These are phyloP conservation scores for Agrochola litura DNA, from an alignment of 2,888 invertebrate species.

Conservation along the genomic window DNA sequence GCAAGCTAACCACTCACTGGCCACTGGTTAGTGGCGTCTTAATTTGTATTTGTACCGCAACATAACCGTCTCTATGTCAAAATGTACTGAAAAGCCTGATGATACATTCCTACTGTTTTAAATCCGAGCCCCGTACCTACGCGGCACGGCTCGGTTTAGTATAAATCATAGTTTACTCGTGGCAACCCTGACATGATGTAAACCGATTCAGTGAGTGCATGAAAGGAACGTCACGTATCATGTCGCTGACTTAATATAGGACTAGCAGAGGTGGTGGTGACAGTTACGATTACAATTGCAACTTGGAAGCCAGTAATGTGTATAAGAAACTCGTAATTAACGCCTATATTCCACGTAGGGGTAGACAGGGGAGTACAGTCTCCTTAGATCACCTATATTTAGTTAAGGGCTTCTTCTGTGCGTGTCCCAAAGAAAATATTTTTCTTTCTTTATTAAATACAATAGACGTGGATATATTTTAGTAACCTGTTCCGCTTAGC, in stretches of 20 bases:
- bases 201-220: constrained; percentile 33
- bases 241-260: constrained; percentile 28
- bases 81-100: background rate
- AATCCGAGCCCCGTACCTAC: too few relatives aligned
- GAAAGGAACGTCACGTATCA: constrained; percentile 30
- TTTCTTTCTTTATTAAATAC: too few relatives aligned
- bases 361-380: background rate
- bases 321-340: background rate
- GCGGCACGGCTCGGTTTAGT: background rate
- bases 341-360: rapidly evolving
- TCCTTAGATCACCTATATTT: too few relatives aligned
- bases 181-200: constrained; percentile 44
- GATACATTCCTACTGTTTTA: too few relatives aligned
- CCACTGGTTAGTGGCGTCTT: too few relatives aligned
- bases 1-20: too few relatives aligned
- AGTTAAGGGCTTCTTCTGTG: background rate
- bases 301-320: background rate
- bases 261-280: constrained; percentile 15
- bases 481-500: too few relatives aligned
- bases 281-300: constrained; percentile 13
- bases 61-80: too few relatives aligned
- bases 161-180: background rate
- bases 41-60: too few relatives aligned
- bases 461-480: too few relatives aligned
- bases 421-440: too few relatives aligned